Percentiles rank a stretch among this genome's conserved stretches.
Evolutionary conservation across 2,888 invertebrate species (phyloP).

Genomic region (Synanthedon andrenaeformis): DNA sequence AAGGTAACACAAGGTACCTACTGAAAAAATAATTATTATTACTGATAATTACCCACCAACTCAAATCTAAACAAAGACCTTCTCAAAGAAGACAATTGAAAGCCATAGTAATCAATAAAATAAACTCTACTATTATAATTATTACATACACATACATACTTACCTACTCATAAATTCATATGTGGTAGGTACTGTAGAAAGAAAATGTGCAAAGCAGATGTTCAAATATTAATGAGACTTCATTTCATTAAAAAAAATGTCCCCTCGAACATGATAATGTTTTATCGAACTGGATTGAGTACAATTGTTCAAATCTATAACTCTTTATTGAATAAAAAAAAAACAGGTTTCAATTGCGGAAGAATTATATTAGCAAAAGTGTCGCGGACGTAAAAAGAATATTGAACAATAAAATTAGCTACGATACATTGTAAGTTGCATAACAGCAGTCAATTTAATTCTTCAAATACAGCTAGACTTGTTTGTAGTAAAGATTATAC

Average conservation of each 20-base stretch:
- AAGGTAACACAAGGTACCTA: too few relatives aligned
- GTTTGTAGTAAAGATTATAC: too few relatives aligned
- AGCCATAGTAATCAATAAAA: neutral
- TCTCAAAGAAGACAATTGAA: neutral
- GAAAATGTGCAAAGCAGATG: slow-evolving; percentile 24
- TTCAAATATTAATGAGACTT: slow-evolving; percentile 25
- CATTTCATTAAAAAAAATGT: slow-evolving; percentile 8
- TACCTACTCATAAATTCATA: neutral
- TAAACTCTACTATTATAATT: neutral
- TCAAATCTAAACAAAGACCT: too few relatives aligned
- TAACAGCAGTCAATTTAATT: too few relatives aligned
- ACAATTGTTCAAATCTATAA: neutral
- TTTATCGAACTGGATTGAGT: neutral
- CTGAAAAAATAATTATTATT: too few relatives aligned
- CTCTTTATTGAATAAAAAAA: neutral
- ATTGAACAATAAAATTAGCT: too few relatives aligned
- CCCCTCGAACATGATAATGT: neutral
- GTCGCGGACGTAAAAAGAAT: too few relatives aligned
- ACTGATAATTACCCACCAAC: too few relatives aligned
- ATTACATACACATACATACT: neutral
- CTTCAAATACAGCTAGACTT: too few relatives aligned
- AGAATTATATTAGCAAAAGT: neutral
- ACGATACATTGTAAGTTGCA: too few relatives aligned
- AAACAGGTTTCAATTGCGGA: neutral
- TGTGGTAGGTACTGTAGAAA: slow-evolving; percentile 1